phyloP scores from a whole-genome alignment of 2,888 invertebrate genomes.

The Chirona hameri region DNA sequence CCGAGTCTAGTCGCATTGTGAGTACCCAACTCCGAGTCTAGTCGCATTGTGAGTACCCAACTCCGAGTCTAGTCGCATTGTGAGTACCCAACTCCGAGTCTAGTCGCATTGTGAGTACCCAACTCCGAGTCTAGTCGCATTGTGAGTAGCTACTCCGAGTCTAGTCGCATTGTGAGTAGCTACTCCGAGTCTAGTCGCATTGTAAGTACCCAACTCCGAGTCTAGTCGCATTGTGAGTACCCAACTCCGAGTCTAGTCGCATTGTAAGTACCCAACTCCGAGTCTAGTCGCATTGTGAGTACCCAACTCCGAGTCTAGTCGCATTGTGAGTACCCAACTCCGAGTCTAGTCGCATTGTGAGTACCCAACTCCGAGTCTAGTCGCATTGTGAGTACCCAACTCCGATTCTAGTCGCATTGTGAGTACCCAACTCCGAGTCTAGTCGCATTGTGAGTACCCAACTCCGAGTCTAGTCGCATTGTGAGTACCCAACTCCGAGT shows the following conservation, averaged over 20 bases:
- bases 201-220: constrained; percentile 86
- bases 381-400: constrained; percentile 62
- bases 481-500: constrained; percentile 88
- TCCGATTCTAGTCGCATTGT: neutral
- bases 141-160: no score
- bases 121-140: constrained; percentile 92
- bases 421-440: neutral
- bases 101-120: constrained; percentile 85
- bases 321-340: constrained; percentile 93
- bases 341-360: constrained; percentile 90
- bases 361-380: constrained; percentile 90
- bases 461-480: constrained; percentile 91
- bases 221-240: constrained; percentile 93
- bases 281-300: constrained; percentile 93
- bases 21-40: constrained; percentile 89
- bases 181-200: constrained; percentile 91
- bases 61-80: constrained; percentile 89
- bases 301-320: constrained; percentile 87
- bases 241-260: constrained; percentile 87
- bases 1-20: constrained; percentile 91
- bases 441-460: no score
- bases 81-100: constrained; percentile 90
- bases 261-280: constrained; percentile 90
- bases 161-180: constrained; percentile 92
- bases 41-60: constrained; percentile 92